Evolutionary conservation across 1,140 invertebrate genomes (phyloP).

Genomic region (Pseudomyrmex concolor): DNA sequence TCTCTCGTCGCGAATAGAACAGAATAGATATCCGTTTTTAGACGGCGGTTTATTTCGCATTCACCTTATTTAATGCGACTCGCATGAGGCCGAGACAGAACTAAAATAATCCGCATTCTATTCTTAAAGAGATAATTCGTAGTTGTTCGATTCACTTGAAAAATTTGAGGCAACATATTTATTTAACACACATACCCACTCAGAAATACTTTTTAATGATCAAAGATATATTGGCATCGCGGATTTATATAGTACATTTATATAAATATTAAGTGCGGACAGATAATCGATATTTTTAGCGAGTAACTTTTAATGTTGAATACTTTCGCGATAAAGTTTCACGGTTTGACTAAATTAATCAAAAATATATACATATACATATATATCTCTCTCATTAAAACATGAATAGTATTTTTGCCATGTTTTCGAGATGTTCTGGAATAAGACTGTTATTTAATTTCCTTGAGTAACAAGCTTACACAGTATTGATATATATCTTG

Average conservation of each 20-base stretch:
- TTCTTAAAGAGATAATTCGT: neutral
- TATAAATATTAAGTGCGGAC: neutral
- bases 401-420: no score
- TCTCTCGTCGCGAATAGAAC: neutral
- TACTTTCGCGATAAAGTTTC: neutral
- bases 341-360: neutral
- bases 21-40: conserved; percentile 47
- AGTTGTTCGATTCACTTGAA: neutral
- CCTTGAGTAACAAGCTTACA: conserved; percentile 12
- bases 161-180: neutral
- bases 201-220: neutral
- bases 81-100: neutral
- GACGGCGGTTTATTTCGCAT: neutral
- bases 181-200: neutral
- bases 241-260: neutral
- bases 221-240: neutral
- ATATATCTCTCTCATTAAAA: no score
- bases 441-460: conserved; percentile 31
- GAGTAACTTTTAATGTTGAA: conserved; percentile 9
- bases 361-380: no score
- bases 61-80: conserved; percentile 21
- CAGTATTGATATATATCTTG: neutral
- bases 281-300: conserved; percentile 9
- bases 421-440: neutral
- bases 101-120: conserved; percentile 27